Evolutionary conservation across 2,888 invertebrate species (phyloP).

Genomic region (Amphipyra tragopoginis): DNA sequence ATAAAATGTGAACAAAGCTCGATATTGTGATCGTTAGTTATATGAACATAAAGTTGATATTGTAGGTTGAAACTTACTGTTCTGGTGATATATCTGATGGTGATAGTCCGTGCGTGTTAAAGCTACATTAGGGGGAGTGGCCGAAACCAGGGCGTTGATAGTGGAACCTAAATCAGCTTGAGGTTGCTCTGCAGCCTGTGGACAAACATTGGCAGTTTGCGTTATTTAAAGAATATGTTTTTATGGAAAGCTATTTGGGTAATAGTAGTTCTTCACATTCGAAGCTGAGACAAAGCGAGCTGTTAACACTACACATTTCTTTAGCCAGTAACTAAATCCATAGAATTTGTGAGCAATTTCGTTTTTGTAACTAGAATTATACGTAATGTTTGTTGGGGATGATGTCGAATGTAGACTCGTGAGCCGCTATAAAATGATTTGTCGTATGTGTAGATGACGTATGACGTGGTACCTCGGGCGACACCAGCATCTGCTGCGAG

Average conservation of each 20-base stretch:
- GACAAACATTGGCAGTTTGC: background rate
- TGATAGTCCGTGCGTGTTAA: slow-evolving; percentile 92
- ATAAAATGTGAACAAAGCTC: background rate
- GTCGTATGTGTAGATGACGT: too few relatives aligned
- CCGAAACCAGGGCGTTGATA: slow-evolving; percentile 95
- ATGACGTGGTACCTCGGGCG: slow-evolving; percentile 79
- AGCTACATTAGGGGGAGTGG: slow-evolving; percentile 97
- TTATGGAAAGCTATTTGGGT: too few relatives aligned
- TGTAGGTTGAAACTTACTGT: slow-evolving; percentile 71
- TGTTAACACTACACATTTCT: too few relatives aligned
- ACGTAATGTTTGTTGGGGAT: too few relatives aligned
- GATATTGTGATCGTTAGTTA: background rate
- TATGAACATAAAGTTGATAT: background rate
- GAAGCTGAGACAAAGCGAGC: too few relatives aligned
- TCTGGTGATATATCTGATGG: slow-evolving; percentile 78
- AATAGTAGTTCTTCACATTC: too few relatives aligned
- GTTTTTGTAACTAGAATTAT: too few relatives aligned
- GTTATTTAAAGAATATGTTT: too few relatives aligned
- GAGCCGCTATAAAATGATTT: too few relatives aligned
- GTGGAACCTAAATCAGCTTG: slow-evolving; percentile 91
- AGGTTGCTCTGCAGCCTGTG: slow-evolving; percentile 92
- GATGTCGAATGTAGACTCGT: too few relatives aligned
- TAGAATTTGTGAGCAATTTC: too few relatives aligned
- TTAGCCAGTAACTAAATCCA: too few relatives aligned
- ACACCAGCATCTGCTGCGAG: slow-evolving; percentile 94